Evolutionary conservation across 1,140 invertebrate species (phyloP).

Genomic region (Lerema accius): DNA sequence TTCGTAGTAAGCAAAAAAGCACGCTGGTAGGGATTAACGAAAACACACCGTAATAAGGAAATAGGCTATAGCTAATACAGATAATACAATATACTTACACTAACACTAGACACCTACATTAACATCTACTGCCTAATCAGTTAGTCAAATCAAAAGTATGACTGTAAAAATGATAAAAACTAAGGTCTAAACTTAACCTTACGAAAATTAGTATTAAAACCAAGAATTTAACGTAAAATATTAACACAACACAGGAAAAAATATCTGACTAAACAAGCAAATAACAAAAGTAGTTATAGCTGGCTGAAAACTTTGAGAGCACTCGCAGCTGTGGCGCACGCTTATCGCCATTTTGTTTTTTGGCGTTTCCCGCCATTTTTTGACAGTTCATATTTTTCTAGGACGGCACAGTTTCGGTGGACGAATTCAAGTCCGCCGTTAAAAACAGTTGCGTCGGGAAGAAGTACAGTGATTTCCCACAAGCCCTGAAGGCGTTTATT

Average conservation of each 20-base stretch:
- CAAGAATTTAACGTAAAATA: too few relatives aligned
- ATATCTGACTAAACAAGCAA: neutral
- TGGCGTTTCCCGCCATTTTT: constrained; percentile 32
- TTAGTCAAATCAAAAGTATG: too few relatives aligned
- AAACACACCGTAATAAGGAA: too few relatives aligned
- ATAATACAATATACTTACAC: too few relatives aligned
- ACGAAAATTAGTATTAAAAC: too few relatives aligned
- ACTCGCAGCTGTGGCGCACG: constrained; percentile 45
- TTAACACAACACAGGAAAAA: neutral
- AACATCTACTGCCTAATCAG: too few relatives aligned
- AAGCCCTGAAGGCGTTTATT: constrained; percentile 92
- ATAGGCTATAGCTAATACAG: too few relatives aligned
- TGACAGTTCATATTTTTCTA: constrained; percentile 70
- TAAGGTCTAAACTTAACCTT: too few relatives aligned
- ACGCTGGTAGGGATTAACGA: neutral
- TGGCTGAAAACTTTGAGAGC: constrained; percentile 24
- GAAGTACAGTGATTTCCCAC: constrained; percentile 90
- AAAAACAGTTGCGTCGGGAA: constrained; percentile 91
- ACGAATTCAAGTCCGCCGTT: constrained; percentile 92
- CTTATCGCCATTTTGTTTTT: constrained; percentile 44
- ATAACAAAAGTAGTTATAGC: constrained; percentile 12
- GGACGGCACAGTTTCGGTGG: constrained; percentile 91
- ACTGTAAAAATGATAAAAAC: too few relatives aligned
- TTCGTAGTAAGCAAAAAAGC: neutral
- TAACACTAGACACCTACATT: too few relatives aligned